A percentile compares a stretch with the other conserved stretches of the same genome.
Evolutionary conservation across 2,888 invertebrate genomes (phyloP).

Genomic region (Drosophila mettleri): DNA sequence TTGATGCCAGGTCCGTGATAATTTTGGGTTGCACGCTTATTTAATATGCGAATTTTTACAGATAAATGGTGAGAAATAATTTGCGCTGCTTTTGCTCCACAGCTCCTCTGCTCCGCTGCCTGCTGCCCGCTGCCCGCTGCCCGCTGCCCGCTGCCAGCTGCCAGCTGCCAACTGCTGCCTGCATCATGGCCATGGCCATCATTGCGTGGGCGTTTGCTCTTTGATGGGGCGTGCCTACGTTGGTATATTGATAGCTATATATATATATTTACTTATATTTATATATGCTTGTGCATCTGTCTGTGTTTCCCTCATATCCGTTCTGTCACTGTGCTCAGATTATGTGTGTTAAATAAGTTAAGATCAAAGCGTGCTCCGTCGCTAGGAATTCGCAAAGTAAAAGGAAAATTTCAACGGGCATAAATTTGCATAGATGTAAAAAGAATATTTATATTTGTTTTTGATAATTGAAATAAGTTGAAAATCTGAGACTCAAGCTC

Average conservation of each 20-base stretch:
- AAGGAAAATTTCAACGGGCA: not conserved
- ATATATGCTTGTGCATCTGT: slow-evolving; percentile 3
- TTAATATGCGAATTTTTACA: slow-evolving; percentile 84
- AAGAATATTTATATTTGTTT: not conserved
- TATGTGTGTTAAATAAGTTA: not conserved
- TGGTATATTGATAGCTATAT: slow-evolving; percentile 21
- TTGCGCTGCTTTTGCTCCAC: slow-evolving; percentile 71
- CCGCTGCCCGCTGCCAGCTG: not conserved
- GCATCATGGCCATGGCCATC: slow-evolving; percentile 25
- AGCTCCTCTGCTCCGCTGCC: slow-evolving; percentile 15
- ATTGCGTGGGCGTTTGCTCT: slow-evolving; percentile 67
- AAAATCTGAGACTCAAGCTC: too few relatives aligned
- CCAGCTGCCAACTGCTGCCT: too few relatives aligned
- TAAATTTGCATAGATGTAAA: not conserved
- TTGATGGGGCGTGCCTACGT: slow-evolving; percentile 58
- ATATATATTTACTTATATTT: slow-evolving; percentile 7
- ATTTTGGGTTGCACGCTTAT: slow-evolving; percentile 83
- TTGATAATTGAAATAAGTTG: too few relatives aligned
- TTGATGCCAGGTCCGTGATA: slow-evolving; percentile 84
- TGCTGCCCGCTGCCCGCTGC: not conserved
- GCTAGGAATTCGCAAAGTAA: not conserved
- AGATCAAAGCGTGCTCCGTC: slow-evolving; percentile 1
- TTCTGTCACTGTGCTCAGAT: slow-evolving; percentile 30
- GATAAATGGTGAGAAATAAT: slow-evolving; percentile 83
- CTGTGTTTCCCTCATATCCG: slow-evolving; percentile 65